A percentile compares a stretch with the other conserved stretches of the same genome.
Conservation (phyloP, 2,888 invertebrate species). For the Salticus scenicus region DNA sequence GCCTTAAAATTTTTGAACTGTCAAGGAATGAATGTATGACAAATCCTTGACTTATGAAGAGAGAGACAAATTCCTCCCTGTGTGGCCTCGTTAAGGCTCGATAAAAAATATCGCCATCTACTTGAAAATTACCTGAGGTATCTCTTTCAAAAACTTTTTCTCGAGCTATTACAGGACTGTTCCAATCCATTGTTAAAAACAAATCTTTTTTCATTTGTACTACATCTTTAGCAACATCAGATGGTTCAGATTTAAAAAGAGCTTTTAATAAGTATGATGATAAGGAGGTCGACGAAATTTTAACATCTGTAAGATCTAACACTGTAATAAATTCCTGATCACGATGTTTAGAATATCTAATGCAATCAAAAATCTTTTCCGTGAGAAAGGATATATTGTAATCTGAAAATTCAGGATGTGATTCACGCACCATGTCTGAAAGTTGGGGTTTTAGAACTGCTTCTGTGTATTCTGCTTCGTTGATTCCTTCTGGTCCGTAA, state of each 20-base stretch:
- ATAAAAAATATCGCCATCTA: conserved; percentile 74
- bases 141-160: conserved; percentile 75
- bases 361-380: conserved; percentile 36
- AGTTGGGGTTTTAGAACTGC: conserved; percentile 40
- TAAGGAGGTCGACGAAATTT: not conserved
- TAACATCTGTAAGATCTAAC: conserved; percentile 23
- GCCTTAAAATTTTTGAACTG: conserved; percentile 72
- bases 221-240: not conserved
- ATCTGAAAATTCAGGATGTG: conserved; percentile 1
- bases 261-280: conserved; percentile 15
- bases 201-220: conserved; percentile 74
- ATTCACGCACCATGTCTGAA: conserved; percentile 9
- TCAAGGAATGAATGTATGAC: conserved; percentile 75
- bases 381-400: conserved; percentile 9
- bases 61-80: conserved; percentile 75
- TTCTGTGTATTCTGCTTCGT: conserved; percentile 37
- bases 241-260: conserved; percentile 23
- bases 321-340: conserved; percentile 38
- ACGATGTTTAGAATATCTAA: conserved; percentile 32
- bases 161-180: conserved; percentile 75
- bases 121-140: conserved; percentile 72
- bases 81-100: conserved; percentile 74
- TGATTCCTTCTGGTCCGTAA: conserved; percentile 21
- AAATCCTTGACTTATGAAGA: conserved; percentile 76
- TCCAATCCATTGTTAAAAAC: conserved; percentile 76